These are phyloP conservation scores for Diplazon laetatorius DNA, from an alignment of 2,888 invertebrate genomes.

Conservation along the genomic window DNA sequence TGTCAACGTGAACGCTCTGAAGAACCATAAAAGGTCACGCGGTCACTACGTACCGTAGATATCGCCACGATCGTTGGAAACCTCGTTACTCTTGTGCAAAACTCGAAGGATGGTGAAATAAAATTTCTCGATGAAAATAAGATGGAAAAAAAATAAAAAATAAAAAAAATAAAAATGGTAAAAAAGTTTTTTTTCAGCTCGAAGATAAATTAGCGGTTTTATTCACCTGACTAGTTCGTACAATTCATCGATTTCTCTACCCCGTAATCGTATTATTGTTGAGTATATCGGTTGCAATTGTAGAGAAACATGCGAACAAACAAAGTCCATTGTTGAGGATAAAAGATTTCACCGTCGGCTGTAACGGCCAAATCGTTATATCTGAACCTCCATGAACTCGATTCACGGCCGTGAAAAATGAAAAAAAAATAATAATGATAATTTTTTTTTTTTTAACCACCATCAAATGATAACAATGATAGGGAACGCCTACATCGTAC, in stretches of 20 bases:
- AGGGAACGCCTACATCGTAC: constrained; percentile 13
- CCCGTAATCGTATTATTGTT: constrained; percentile 58
- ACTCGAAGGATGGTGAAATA: no score
- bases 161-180: constrained; percentile 15
- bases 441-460: no score
- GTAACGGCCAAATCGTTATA: constrained; percentile 61
- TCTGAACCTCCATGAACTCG: constrained; percentile 22
- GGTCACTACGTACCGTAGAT: constrained; percentile 85
- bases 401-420: constrained; percentile 6
- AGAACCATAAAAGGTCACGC: constrained; percentile 84
- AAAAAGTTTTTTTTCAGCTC: not conserved
- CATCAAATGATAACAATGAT: constrained; percentile 8
- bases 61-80: no score
- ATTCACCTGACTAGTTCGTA: constrained; percentile 70
- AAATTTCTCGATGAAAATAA: constrained; percentile 10
- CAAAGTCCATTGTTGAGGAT: constrained; percentile 32
- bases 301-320: constrained; percentile 43
- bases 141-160: constrained; percentile 25
- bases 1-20: constrained; percentile 89
- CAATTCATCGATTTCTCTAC: constrained; percentile 63
- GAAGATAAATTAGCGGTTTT: constrained; percentile 66
- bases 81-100: no score
- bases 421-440: constrained; percentile 21
- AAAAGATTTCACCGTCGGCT: constrained; percentile 61
- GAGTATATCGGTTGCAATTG: constrained; percentile 52